Base-by-base conservation (phyloP, 2,888 invertebrate species). In the Syrista parreyssii region DNA sequence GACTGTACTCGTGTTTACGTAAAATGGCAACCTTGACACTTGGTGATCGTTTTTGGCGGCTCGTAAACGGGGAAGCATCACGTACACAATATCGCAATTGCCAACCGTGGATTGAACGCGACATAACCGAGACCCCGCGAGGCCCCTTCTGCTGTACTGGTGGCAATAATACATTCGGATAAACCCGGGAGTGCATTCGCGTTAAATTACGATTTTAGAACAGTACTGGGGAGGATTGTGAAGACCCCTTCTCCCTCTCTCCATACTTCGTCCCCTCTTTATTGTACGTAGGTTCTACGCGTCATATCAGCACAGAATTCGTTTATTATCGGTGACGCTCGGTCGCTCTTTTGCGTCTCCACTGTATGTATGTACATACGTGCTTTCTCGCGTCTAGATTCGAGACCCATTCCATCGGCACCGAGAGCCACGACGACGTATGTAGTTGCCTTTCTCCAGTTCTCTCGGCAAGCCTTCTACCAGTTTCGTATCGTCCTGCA, bases 11-110 rank as follows among this genome's bases (percentile, higher is more conserved):
- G 74, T 74, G 79, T 78, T 79, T 71, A 80, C 84, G 85, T 86
- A 87, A 88, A 89, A 90, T 89, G 89, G 89, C 89, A 90, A 89
- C 90, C 89, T 90, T 89, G 89, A 89, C 89, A 90, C 88, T 88
- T 85, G 86, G 83, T 86, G 85, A 87, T 86, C 84, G 83, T 85
- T 86, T 89, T 88, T 84, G 84, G 86, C 85, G 86, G 86, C 86
- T 86, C 82, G 76, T 80, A 71, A 76, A 71, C 33, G 77, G 71
- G 76, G 23, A 55, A 23, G 55, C 55, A 23, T 55, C 23, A 23
- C 23, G 23, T 55, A 55, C 23, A 55, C 55, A 23, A 55, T 55
- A 23, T 55, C 23, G 6, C 55, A 9, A 9, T 23, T 55, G 55
- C 9, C 55, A 55, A 55, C 2, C 55, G 55, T 23, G 23, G 9